Percentiles rank a stretch among this genome's conserved stretches.
phyloP scores from a whole-genome alignment of 2,797 vertebrate species.

The Dallia pectoralis region DNA sequence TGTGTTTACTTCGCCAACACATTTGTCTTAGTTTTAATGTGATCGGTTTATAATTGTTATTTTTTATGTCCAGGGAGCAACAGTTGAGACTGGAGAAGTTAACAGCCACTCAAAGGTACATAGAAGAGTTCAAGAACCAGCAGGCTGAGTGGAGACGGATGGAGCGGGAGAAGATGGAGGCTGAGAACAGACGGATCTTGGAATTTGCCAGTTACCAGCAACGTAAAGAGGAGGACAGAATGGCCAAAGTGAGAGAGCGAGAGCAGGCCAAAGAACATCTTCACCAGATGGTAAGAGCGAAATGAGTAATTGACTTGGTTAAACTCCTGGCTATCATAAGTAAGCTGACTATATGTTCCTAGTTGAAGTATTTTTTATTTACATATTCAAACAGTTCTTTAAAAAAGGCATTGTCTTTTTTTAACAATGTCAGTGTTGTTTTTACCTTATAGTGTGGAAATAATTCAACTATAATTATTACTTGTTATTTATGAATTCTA shows the following conservation, averaged over 20 bases:
- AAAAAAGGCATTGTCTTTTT: no score
- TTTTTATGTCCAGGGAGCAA: conserved; percentile 73
- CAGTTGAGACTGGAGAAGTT: conserved; percentile 86
- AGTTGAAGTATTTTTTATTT: not conserved
- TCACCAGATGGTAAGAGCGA: conserved; percentile 74
- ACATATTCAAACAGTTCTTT: no score
- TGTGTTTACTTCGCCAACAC: not conserved
- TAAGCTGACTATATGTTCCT: no score
- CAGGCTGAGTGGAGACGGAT: conserved; percentile 81
- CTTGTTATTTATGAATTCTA: no score
- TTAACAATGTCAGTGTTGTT: no score
- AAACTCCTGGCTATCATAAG: not conserved
- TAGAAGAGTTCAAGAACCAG: conserved; percentile 86
- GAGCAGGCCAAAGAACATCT: conserved; percentile 80
- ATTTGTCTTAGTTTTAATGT: not conserved
- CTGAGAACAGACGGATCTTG: conserved; percentile 86
- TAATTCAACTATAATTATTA: no score
- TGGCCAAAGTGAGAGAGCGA: conserved; percentile 72
- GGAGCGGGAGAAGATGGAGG: conserved; percentile 86
- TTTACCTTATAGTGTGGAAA: no score
- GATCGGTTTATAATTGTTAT: not conserved
- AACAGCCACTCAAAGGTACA: conserved; percentile 76
- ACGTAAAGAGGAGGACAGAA: conserved; percentile 75
- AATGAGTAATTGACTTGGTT: not conserved
- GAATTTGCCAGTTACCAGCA: conserved; percentile 79